phyloP scores from a whole-genome alignment of 2,888 invertebrate species.

The Ennomos fuscantarius region DNA sequence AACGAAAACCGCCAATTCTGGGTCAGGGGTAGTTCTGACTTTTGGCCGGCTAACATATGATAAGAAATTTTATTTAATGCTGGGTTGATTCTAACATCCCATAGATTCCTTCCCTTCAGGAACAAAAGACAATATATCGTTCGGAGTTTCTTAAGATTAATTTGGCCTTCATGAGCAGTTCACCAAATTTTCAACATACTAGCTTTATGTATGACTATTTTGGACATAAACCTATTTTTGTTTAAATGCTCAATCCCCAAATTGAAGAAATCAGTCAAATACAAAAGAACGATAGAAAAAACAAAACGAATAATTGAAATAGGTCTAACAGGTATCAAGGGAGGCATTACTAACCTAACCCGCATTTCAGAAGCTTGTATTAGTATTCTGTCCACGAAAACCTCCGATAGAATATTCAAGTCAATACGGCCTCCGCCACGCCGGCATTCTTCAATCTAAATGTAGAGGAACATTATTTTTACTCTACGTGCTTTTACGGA shows the following conservation, averaged over 20 bases:
- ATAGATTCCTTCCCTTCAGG: too few relatives aligned
- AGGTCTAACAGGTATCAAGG: slow-evolving; percentile 16
- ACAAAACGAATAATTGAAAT: slow-evolving; percentile 22
- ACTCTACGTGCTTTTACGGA: slow-evolving; percentile 43
- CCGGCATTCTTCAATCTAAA: slow-evolving; percentile 49
- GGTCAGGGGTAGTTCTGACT: too few relatives aligned
- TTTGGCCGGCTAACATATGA: too few relatives aligned
- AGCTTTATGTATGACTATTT: not conserved
- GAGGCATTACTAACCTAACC: slow-evolving; percentile 14
- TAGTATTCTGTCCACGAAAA: slow-evolving; percentile 47
- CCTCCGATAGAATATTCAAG: slow-evolving; percentile 53
- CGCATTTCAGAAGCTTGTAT: slow-evolving; percentile 27
- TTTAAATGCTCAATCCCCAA: too few relatives aligned
- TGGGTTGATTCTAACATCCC: too few relatives aligned
- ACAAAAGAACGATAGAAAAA: not conserved
- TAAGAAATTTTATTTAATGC: too few relatives aligned
- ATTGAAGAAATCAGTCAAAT: too few relatives aligned
- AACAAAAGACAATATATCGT: too few relatives aligned
- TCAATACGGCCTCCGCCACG: slow-evolving; percentile 33
- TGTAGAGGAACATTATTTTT: slow-evolving; percentile 51
- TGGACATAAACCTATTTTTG: not conserved
- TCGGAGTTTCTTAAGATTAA: too few relatives aligned
- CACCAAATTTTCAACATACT: too few relatives aligned
- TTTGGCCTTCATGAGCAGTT: too few relatives aligned
- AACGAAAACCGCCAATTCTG: too few relatives aligned